Evolutionary conservation across 2,888 invertebrate species (phyloP), one percentile per base, ranked within the genome.

Genomic region (Nephrotoma flavescens): DNA sequence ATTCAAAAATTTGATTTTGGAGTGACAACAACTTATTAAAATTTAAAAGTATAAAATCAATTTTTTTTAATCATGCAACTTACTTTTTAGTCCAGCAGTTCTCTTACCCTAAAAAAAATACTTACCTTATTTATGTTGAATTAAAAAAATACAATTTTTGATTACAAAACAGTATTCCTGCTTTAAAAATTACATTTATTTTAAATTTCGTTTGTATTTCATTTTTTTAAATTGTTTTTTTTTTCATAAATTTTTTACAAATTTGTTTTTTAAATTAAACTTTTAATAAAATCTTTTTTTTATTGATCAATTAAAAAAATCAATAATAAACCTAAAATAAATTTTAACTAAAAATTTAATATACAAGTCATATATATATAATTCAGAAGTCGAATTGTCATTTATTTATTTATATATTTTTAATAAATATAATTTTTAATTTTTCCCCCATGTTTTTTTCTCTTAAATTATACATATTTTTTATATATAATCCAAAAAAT

Each of bases 151-250:
- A 42, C 12, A 42, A 41, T 15, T 84, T 83, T 84, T 84, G 84
- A 84, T 84, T 84, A 84, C 84, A 84, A 84, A 84, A 84, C 84
- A 84, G 84, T 84, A 84, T 42, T 84, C 84, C 84, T 84, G 84
- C 84, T 84, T 84, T 84, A 84, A 84, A 84, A 84, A 84, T 84
- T 84, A 84, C 41, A 42, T 84, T 71, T 71, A 71, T 84, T 42
- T 84, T 84, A 84, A 84, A 84, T 84, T 84, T 84, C 41, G 41
- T 84, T 84, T 84, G 19, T 71, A 52, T 52, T 52, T 15, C 71
- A 71, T 84, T 84, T 84, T 84, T 83, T 83, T 84, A 11, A 47
- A n/a, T 42, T 84, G 42, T 84, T 84, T 84, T 84, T 84, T 42
- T 42, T n/a, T 84, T 42, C 84, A 84, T 71, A 71, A 19, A 71